Conservation (phyloP, 2,888 invertebrate genomes). For the Athrips mouffetella region DNA sequence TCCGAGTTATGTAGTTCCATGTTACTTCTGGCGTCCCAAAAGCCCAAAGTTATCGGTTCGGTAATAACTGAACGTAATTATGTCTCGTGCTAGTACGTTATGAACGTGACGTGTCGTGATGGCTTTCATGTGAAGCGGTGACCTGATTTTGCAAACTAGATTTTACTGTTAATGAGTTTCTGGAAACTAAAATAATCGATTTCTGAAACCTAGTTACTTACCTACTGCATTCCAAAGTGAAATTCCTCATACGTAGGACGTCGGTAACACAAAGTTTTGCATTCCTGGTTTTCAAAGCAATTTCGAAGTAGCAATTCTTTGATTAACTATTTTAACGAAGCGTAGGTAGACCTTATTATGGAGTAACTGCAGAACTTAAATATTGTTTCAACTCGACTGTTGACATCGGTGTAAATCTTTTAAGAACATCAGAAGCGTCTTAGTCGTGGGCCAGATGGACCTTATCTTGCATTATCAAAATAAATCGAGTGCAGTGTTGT, state of each 20-base stretch:
- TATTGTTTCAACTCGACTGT: neutral
- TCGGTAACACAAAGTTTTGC: no score
- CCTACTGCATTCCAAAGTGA: no score
- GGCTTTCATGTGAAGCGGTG: conserved; percentile 5
- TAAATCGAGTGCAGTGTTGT: conserved; percentile 48
- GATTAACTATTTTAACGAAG: neutral
- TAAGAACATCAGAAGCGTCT: conserved; percentile 34
- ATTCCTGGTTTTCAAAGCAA: no score
- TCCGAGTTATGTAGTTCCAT: neutral
- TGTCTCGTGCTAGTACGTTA: neutral
- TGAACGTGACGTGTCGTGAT: conserved; percentile 4
- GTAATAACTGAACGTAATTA: conserved; percentile 1
- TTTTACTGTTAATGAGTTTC: conserved; percentile 8
- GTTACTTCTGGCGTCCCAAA: neutral
- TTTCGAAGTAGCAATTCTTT: no score
- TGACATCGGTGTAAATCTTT: conserved; percentile 31
- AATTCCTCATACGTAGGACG: no score
- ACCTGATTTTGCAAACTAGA: conserved; percentile 6
- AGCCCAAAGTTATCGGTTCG: conserved; percentile 1
- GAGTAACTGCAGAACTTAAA: neutral
- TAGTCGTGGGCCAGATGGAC: conserved; percentile 37
- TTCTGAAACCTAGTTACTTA: conserved; percentile 3
- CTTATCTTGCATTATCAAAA: conserved; percentile 52
- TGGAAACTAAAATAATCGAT: conserved; percentile 19
- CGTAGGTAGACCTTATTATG: neutral